Evolutionary conservation across 2,113 vertebrate species (phyloP), one percentile per base, ranked within the genome.

Genomic region (Ophiodon elongatus): DNA sequence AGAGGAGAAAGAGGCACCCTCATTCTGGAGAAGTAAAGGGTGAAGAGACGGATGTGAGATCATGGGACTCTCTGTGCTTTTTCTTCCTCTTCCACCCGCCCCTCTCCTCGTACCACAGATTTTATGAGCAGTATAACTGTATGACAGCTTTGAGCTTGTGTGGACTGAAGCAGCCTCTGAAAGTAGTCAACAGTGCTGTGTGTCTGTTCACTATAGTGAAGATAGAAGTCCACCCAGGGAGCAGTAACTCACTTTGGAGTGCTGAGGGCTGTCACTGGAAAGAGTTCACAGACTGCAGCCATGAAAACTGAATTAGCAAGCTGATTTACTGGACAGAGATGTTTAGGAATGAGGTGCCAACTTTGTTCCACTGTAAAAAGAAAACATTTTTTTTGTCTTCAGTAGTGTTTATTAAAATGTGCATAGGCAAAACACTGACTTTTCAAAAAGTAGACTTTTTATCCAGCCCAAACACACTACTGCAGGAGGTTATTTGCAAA

Each of bases 241-340:
- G 90, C 87, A 82, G 86, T 95, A 94, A 94, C 83, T 95, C 93
- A 94, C 79, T 54, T 65, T 80, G 78, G 85, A 91, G 89, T 91
- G 92, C 88, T 60, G 86, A 89, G 85, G 82, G 67, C 88, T 93
- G 91, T 94, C 91, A 92, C 83, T 85, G 88, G 76, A 84, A 82
- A 89, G 85, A 91, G 81, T 87, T 89, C 87, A 89, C 92, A 88
- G 89, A 82, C 93, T 91, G 82, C 81, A 85, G 83, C 91, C 91
- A 91, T 93, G 93, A 92, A 91, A 91, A 89, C 88, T 91, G 92
- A 90, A 94, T 95, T 92, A 93, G 88, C 79, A 86, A 89, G 89
- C 88, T 93, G 88, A 94, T 94, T 93, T 93, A 92, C 79, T 83
- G 90, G 73, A 85, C 60, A 72, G 54, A 83, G 69, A 84, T 82